Base-by-base conservation (phyloP, 2,113 vertebrate species). In the Elephantulus edwardii region DNA sequence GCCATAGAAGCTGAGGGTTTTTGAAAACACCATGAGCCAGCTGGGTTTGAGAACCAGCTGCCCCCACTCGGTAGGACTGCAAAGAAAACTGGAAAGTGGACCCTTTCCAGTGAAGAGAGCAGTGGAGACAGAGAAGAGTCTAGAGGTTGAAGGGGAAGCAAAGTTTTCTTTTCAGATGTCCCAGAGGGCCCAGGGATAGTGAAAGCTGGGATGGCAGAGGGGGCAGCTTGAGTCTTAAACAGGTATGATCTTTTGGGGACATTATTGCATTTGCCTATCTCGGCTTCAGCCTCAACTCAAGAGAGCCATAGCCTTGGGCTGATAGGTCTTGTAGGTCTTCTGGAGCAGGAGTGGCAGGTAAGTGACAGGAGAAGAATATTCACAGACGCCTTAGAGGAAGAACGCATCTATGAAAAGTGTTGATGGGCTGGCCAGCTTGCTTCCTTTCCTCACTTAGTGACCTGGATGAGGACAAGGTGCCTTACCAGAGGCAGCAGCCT, bases 391-490 rank as follows among this genome's bases (percentile, higher is more conserved):
- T 28, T 30, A 30, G 56, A 30, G 86, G 48, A 80, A 64, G 70
- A 22, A 44, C 11, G 66, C 42, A 28, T 66, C 93, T 88, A 71
- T 35, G 84, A 60, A 70, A 81, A 74, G 19, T 19, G 4, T 0
- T 5, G 54, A 66, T 48, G 88, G 66, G 5, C 3, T 3, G 33
- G n/a, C 52, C 17, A 6, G 12, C 38, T 52, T 14, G 6, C 12
- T n/a, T 52, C 16, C 48, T 82, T 24, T 83, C 75, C 88, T 88
- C 58, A 44, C 38, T n/a, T 64, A 96, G 95, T 90, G 90, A 91
- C 72, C 79, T 40, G 71, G 92, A 96, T 0, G 78, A 92, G 30
- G 38, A 82, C 40, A 19, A 35, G 28, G 7, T 14, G 9, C 64
- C 20, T 8, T 2, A 0, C 50, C 52, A 48, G 86, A 52, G 22